Evolutionary conservation across 2,113 vertebrate genomes (phyloP), one percentile per base, ranked within the genome.

Genomic region (Mustelus asterias): DNA sequence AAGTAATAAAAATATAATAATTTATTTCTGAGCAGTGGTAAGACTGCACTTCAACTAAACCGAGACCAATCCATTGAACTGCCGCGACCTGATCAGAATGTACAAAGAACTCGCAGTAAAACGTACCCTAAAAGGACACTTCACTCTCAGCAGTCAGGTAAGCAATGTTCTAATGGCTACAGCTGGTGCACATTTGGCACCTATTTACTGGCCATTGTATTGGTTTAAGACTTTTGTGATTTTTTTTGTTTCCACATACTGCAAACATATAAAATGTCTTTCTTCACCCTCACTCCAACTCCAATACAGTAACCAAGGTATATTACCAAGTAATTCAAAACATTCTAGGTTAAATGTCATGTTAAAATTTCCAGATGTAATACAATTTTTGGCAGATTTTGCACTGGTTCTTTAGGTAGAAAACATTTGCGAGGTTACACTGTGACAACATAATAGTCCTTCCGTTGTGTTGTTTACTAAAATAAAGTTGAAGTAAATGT

Each of bases 91-190:
- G 97, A 98, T 96, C 98, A 98, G 96, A 97, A 96, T 95, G 97
- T 99, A 96, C 97, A 97, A 95, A 98, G 98, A 96, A 98, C 97
- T 96, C 97, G 98, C 96, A 99, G 98, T 96, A 99, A 99, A 97
- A 99, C 98, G 0, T 99, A 98, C 86, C 98, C 98, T 5, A 99
- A 98, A 97, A 98, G 98, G 96, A 96, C 95, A 67, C 70, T 97
- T 24, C 97, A 97, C 65, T 96, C 96, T 1, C 98, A 97, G 44
- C 97, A 97, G 8, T 96, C 96, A 20, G 98, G 98, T 98, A 96
- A 97, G 97, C 33, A 20, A 83, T 83, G 5, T 41, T 83, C 37
- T 41, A 92, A 16, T 60, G 33, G n/a, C 54, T 63, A 63, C 58
- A 94, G 14, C 60, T 94, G 33, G 20, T 20, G 26, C 63, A 70